These are phyloP conservation scores for Lindbergichthys nudifrons DNA, from an alignment of 2,797 vertebrate species.

Conservation along the genomic window DNA sequence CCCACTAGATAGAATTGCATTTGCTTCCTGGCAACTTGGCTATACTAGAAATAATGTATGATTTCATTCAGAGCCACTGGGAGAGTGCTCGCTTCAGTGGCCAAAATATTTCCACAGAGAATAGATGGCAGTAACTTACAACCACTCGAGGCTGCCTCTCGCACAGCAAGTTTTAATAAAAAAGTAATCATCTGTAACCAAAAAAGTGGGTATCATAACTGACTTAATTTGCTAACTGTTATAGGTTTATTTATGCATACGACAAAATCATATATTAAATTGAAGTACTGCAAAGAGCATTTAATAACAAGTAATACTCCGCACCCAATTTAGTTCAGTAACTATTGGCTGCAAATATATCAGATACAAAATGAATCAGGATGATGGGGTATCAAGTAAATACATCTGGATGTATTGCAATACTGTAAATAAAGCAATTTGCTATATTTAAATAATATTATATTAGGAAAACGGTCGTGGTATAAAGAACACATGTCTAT, in stretches of 20 bases:
- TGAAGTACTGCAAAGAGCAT: background rate
- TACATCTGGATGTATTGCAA: too few species aligned
- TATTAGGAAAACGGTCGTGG: too few species aligned
- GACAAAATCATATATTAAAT: background rate
- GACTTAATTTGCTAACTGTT: background rate
- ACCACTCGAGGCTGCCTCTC: background rate
- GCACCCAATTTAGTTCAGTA: background rate
- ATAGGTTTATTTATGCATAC: background rate
- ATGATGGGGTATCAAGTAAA: too few species aligned
- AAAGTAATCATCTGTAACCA: background rate
- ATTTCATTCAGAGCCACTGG: background rate
- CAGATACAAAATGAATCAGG: too few species aligned
- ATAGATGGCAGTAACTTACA: background rate
- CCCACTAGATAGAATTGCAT: background rate
- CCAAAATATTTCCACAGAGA: conserved; percentile 12
- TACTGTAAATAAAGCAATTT: too few species aligned
- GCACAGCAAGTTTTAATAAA: background rate
- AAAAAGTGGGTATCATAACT: background rate
- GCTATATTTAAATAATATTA: too few species aligned
- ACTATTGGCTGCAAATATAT: too few species aligned
- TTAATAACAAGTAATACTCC: background rate
- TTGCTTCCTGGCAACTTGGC: background rate
- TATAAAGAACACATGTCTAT: too few species aligned
- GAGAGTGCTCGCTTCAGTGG: background rate
- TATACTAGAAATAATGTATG: background rate